A percentile compares a stretch with the other conserved stretches of the same genome.
Evolutionary conservation across 2,888 invertebrate genomes (phyloP).

Genomic region (Dromius quadrimaculatus): DNA sequence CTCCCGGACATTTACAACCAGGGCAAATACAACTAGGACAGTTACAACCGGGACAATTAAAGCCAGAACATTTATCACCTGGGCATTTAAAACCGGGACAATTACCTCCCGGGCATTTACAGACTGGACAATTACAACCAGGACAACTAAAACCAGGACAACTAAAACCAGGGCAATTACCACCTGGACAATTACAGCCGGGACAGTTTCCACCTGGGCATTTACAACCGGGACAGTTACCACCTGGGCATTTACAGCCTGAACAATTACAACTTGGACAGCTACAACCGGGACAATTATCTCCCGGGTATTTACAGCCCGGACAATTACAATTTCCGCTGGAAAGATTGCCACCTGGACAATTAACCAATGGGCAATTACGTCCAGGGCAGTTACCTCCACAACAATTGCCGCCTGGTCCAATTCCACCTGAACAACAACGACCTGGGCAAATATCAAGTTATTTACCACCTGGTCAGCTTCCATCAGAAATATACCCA

Average conservation of each 20-base stretch:
- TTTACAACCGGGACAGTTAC: slow-evolving; percentile 1
- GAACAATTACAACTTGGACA: slow-evolving; percentile 29
- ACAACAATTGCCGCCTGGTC: slow-evolving; percentile 32
- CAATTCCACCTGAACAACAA: slow-evolving; percentile 33
- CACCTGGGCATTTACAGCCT: slow-evolving; percentile 29
- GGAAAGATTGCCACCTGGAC: slow-evolving; percentile 21
- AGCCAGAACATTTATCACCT: slow-evolving; percentile 29
- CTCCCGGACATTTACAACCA: slow-evolving; percentile 47
- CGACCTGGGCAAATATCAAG: slow-evolving; percentile 13
- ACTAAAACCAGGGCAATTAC: background rate
- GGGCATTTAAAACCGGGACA: slow-evolving; percentile 26
- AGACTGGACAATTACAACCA: slow-evolving; percentile 24
- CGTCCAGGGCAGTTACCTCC: slow-evolving; percentile 37
- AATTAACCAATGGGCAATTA: background rate
- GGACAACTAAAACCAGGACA: slow-evolving; percentile 34
- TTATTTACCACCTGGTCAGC: background rate
- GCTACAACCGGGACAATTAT: slow-evolving; percentile 37
- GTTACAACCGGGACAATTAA: slow-evolving; percentile 23
- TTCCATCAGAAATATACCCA: background rate
- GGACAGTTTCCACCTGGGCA: slow-evolving; percentile 41
- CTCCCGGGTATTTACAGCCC: slow-evolving; percentile 20
- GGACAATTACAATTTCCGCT: slow-evolving; percentile 36
- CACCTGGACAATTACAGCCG: slow-evolving; percentile 20
- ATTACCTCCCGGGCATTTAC: slow-evolving; percentile 1
- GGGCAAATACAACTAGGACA: slow-evolving; percentile 49